Evolutionary conservation across 2,797 vertebrate genomes (phyloP), one percentile per base, ranked within the genome.

Genomic region (Ataeniobius toweri): DNA sequence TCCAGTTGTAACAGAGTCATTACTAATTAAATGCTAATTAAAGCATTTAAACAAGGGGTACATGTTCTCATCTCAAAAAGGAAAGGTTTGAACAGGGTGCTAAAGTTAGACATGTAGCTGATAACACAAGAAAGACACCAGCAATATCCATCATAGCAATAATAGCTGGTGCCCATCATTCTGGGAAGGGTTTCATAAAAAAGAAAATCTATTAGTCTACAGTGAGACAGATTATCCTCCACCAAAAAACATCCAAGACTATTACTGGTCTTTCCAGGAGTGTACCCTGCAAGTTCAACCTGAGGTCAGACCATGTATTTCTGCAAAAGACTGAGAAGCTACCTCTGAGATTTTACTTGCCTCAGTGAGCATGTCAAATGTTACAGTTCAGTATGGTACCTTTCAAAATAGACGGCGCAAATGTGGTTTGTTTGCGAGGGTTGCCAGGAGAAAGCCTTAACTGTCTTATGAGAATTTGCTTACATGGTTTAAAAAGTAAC

Each of bases 311-410:
- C 6, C 20, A 31, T 39, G 50, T 31, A 53, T 51, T 36, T 12
- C 70, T 71, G 26, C 28, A 31, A 22, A 46, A 69, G 22, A 46
- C 41, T 69, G 70, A 71, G 53, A 13, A 22, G 16, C 18, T 53
- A 71, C 16, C 46, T 53, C 50, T 36, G 18, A 71, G 50, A 36
- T 36, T 53, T 53, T 20, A 31, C 4, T 13, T 36, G 28, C 70
- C 9, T 71, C 70, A 31, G 70, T 44, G 36, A n/a, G 39, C 41
- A 46, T 69, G 44, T 69, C 67, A 69, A 26, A 69, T 26, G 67
- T 71, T 36, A 71, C 56, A 24, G 31, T 73, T 41, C 53, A 22
- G 5, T n/a, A 41, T n/a, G 12, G 18, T 36, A 56, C 31, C 51
- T 24, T 36, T 41, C n/a, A n/a, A 73, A 73, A 39, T 55, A 73